Percentiles rank a stretch among this genome's conserved stretches.
phyloP scores from a whole-genome alignment of 1,140 invertebrate species.

The Oreohelix idahoensis region DNA sequence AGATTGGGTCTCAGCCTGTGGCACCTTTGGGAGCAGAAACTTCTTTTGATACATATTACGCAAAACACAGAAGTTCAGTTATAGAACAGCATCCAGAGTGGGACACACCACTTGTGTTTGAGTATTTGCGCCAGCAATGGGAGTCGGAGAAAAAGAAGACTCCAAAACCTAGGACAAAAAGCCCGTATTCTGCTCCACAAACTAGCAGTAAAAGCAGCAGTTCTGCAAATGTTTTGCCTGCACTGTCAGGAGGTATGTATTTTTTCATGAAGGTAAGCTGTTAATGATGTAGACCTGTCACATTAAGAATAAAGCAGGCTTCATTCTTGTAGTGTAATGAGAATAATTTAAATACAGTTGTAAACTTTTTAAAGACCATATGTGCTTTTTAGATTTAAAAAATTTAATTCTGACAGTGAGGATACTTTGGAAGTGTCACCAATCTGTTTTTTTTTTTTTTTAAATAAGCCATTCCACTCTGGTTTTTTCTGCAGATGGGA shows the following conservation, averaged over 20 bases:
- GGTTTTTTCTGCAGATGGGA: slow-evolving; percentile 20
- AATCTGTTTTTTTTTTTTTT: no score
- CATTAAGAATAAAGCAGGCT: no score
- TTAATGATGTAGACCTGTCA: no score
- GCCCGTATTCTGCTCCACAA: background rate
- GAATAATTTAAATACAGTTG: no score
- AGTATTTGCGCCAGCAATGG: slow-evolving; percentile 70
- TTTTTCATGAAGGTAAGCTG: background rate
- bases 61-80: slow-evolving; percentile 64
- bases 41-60: slow-evolving; percentile 70
- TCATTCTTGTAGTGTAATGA: no score
- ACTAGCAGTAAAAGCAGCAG: background rate
- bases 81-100: slow-evolving; percentile 68
- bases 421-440: no score
- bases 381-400: no score
- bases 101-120: slow-evolving; percentile 61
- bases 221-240: background rate
- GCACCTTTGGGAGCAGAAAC: slow-evolving; percentile 46
- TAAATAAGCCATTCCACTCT: background rate
- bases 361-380: no score
- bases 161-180: slow-evolving; percentile 15
- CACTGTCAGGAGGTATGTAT: background rate
- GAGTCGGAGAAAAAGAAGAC: slow-evolving; percentile 67
- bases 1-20: background rate
- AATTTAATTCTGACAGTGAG: no score